Base-by-base conservation (phyloP, 1,140 invertebrate species). In the Octopus sinensis region DNA sequence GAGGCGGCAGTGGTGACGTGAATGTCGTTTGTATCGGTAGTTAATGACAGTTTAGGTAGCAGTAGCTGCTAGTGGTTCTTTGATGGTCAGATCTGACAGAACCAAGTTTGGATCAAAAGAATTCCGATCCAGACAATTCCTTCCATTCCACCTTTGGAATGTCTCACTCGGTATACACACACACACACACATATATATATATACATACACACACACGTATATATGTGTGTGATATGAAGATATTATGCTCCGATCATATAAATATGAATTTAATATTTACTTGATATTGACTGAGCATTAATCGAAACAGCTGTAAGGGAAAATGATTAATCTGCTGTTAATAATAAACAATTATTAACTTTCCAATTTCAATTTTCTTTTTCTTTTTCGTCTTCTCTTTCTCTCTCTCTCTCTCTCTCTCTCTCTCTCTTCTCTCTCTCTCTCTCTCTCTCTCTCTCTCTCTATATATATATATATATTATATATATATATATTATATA, bases 401-500 rank as follows among this genome's bases (percentile, higher is more conserved):
- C 56, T 62, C 56, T 62, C 56, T 62, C 56, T 62, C 6, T 62
- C 56, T 62, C 56, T 62, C 56, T 62, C 56, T 62, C 56, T 62
- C 6, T 62, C 56, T 62, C 56, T 62, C 56, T 62, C 6, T 62
- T 17, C 17, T 17, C 56, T 62, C 56, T 62, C 6, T 62, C 56
- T 62, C 56, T 62, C 56, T 62, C 56, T 62, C 56, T 62, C 56
- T 62, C 56, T 62, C 56, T 62, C 56, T 62, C 56, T 62, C 56
- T 62, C 56, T 62, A 6, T 62, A 6, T 62, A 6, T 62, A 6
- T 62, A 6, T 62, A 6, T 62, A 6, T 62, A 6, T 62, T 62
- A 17, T 62, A 62, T 62, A 62, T 62, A 62, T 62, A 6, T 7
- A 17, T 7, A 62, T 62, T 6, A 17, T 17, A 6, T 17, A 7